A percentile compares a stretch with the other conserved stretches of the same genome.
phyloP scores from a whole-genome alignment of 2,113 vertebrate species.

The Hemiprocne comata region DNA sequence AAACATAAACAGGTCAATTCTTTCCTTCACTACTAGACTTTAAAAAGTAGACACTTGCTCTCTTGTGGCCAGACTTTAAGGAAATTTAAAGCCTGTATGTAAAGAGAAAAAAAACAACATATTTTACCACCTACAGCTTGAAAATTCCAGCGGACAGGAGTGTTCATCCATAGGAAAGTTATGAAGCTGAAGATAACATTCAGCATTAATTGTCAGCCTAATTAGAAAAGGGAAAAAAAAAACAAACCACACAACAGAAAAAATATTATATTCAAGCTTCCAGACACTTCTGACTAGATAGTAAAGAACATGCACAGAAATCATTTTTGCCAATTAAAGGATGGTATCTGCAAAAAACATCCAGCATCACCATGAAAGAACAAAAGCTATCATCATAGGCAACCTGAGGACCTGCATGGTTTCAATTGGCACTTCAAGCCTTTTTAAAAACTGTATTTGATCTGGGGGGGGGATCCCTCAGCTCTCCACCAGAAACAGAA shows the following conservation, averaged over 20 bases:
- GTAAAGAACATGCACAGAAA: not conserved
- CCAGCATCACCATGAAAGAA: not conserved
- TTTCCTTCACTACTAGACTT: not conserved
- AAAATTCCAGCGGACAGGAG: constrained; percentile 97
- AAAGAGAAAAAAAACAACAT: not conserved
- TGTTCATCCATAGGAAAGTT: constrained; percentile 99
- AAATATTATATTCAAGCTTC: not conserved
- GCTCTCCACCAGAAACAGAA: not conserved
- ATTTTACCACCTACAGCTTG: constrained; percentile 92
- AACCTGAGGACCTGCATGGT: not conserved
- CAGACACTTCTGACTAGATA: not conserved
- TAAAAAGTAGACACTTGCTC: not conserved
- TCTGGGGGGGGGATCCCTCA: not conserved
- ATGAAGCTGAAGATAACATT: constrained; percentile 99
- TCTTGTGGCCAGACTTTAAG: not conserved
- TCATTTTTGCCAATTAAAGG: not conserved
- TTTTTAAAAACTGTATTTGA: not conserved
- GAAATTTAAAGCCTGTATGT: not conserved
- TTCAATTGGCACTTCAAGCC: not conserved
- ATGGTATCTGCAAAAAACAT: not conserved
- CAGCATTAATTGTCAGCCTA: constrained; percentile 98
- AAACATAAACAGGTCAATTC: not conserved
- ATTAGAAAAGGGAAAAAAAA: constrained; percentile 60
- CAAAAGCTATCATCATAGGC: not conserved
- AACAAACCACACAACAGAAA: not conserved